Evolutionary conservation across 2,888 invertebrate genomes (phyloP).

Genomic region (Aporophyla lueneburgensis): DNA sequence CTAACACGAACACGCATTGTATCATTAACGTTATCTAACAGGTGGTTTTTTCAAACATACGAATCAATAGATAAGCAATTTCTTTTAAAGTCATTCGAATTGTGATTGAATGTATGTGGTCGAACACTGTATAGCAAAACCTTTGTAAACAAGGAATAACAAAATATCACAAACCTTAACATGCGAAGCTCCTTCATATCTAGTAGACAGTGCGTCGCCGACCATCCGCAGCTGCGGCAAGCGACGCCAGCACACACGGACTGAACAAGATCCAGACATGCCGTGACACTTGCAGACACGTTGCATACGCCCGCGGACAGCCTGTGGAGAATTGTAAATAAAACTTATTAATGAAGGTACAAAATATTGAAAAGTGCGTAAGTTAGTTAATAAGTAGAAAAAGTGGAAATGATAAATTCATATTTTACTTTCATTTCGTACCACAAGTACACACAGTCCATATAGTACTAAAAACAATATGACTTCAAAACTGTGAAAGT

Average conservation of each 20-base stretch:
- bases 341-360: background rate
- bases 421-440: too few relatives aligned
- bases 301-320: constrained; percentile 95
- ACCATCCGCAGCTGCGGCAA: constrained; percentile 94
- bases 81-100: background rate
- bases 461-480: too few relatives aligned
- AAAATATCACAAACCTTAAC: constrained; percentile 90
- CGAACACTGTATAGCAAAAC: too few relatives aligned
- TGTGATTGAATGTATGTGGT: background rate
- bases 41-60: background rate
- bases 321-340: constrained; percentile 78
- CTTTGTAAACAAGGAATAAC: background rate
- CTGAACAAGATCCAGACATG: constrained; percentile 97
- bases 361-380: background rate
- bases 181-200: constrained; percentile 97
- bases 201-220: constrained; percentile 94
- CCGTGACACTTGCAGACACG: constrained; percentile 98
- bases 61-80: background rate
- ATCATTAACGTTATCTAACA: background rate
- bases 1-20: background rate
- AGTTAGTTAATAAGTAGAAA: too few relatives aligned
- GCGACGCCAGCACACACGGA: constrained; percentile 97
- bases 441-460: too few relatives aligned
- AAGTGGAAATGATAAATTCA: too few relatives aligned
- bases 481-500: too few relatives aligned